phyloP scores from a whole-genome alignment of 2,797 vertebrate genomes.

The Cynopterus sphinx region DNA sequence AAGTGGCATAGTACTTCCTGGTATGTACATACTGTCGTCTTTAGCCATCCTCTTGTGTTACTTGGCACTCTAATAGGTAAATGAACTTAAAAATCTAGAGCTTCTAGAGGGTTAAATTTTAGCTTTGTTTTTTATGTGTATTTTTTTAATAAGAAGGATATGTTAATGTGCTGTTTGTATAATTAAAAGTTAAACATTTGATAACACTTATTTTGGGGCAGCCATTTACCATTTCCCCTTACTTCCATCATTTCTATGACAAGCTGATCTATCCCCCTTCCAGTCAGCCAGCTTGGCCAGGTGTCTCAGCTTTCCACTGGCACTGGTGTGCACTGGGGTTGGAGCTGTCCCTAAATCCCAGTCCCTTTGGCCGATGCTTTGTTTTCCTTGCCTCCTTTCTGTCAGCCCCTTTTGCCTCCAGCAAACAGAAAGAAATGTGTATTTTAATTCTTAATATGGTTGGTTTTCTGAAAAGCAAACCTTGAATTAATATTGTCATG shows the following conservation, averaged over 20 bases:
- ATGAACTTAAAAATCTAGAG: neutral
- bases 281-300: neutral
- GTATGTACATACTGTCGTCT: neutral
- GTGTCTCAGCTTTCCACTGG: neutral
- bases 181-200: conserved; percentile 2
- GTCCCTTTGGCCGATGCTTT: neutral
- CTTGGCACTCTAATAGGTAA: neutral
- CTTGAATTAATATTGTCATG: neutral
- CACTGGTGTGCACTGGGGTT: neutral
- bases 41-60: neutral
- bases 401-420: neutral
- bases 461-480: neutral
- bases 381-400: neutral
- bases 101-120: neutral
- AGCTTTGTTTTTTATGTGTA: neutral
- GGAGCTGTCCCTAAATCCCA: neutral
- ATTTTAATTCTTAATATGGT: neutral
- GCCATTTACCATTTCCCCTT: neutral
- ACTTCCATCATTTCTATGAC: neutral
- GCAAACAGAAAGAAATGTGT: neutral
- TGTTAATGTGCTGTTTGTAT: neutral
- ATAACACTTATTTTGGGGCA: neutral
- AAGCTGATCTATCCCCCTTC: neutral
- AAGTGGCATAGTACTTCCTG: neutral
- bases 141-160: neutral